Evolutionary conservation across 2,797 vertebrate genomes (phyloP), one percentile per base, ranked within the genome.

Genomic region (Epinephelus awoara): DNA sequence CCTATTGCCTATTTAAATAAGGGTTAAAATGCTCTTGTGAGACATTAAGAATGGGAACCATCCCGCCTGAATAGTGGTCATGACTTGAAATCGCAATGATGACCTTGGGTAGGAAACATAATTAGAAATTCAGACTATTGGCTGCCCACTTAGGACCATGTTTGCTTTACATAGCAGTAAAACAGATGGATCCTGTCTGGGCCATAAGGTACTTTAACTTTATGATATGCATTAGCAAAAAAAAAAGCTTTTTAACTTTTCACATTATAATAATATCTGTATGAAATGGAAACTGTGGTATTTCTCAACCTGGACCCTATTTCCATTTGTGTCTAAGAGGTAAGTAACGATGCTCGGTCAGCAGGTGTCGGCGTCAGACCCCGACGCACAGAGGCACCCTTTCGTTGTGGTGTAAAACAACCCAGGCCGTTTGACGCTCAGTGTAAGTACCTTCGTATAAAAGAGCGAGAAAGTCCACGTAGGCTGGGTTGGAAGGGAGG

Each of bases 31-130:
- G 40, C 49, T 70, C 56, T 71, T 72, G 55, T 69, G 67, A 71
- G 50, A 67, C 34, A 54, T 78, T 50, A 49, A 40, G 47, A 71
- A 68, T 46, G 62, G 62, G 17, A 72, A 46, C 7, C 3, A 19
- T 75, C 49, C 49, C 1, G 42, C 52, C 8, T 0, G 7, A 62
- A 54, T 40, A 63, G 67, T 66, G 19, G 15, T 54, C 75, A 52
- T 72, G 67, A 65, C 40, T 59, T 6, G 2, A 57, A 81, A 73
- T 54, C 9, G 21, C 23, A 73, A 14, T 14, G 13, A 69, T 54
- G 77, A 86, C 79, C 59, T 85, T 84, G 72, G 21, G 19, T 29
- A 54, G 57, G 63, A 64, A 23, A 44, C 15, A 10, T 29, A 27
- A 65, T 75, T 51, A 62, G 55, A 73, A 49, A 65, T 71, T 67